Base-by-base conservation (phyloP, 2,888 invertebrate genomes). In the Oligia latruncula region DNA sequence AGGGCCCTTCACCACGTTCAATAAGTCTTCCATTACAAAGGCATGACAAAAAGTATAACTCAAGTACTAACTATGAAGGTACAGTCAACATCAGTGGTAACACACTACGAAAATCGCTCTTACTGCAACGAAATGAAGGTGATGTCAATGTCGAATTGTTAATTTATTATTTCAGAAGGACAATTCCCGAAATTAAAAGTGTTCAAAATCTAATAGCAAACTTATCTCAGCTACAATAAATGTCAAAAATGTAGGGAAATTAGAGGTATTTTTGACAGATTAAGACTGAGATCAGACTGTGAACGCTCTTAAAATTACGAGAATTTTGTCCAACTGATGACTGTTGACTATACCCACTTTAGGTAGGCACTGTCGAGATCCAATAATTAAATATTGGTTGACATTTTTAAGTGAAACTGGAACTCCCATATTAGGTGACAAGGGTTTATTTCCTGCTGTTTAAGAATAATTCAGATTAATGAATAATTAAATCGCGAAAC, bases 401-500 rank as follows among this genome's bases (percentile, higher is more conserved):
- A 55, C 60, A 78, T 82, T 82, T 80, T 84, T 76, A 55, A 58
- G 0, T 43, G 9, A 62, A 83, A 78, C 80, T 88, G 75, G 68
- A 73, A 43, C n/a, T 65, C 8, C 71, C 78, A 11, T 77, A 35
- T 46, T 71, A 15, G 81, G 84, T 29, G 9, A 0, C 0, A 65
- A 80, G 71, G 13, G 70, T 74, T 75, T 81, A 72, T 83, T 79
- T 79, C 67, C 78, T 78, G 23, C 4, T 35, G 8, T 17, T 2
- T 29, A 58, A 49, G 15, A 29, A 71, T 78, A 62, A 43, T 65
- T 84, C 5, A 55, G 20, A 55, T 62, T 40, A 72, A 29, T 72
- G 9, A 72, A 2, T 15, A n/a, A 35, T 55, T 3, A 4, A 66
- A 29, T 80, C 15, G 17, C 52, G 35, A 5, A 46, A 67, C 29